Conservation (phyloP, 2,888 invertebrate genomes). For the Bedellia somnulentella region DNA sequence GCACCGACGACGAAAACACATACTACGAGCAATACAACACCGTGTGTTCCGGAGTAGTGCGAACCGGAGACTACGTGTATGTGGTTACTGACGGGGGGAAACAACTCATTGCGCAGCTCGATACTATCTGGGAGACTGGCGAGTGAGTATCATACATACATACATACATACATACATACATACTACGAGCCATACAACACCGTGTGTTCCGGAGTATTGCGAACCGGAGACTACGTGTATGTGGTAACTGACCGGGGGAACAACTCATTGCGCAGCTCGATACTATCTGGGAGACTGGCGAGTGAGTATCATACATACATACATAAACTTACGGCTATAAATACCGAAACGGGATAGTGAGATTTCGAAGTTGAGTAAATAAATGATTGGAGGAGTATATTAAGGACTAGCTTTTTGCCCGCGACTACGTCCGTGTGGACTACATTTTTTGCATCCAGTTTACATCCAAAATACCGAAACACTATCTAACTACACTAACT, state of each 20-base stretch:
- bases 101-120: constrained; percentile 90
- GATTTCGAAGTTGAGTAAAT: too few relatives aligned
- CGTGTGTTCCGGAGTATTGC: constrained; percentile 78
- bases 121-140: constrained; percentile 91
- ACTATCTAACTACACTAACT: too few relatives aligned
- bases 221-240: constrained; percentile 93
- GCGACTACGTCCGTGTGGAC: too few relatives aligned
- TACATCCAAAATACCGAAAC: too few relatives aligned
- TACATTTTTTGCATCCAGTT: too few relatives aligned
- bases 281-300: constrained; percentile 89
- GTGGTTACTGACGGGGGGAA: constrained; percentile 89
- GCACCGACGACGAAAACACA: constrained; percentile 74
- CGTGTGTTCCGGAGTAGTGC: constrained; percentile 78
- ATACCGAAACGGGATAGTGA: too few relatives aligned
- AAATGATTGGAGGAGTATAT: too few relatives aligned
- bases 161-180: too few relatives aligned
- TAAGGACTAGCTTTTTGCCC: too few relatives aligned
- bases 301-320: too few relatives aligned
- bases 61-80: constrained; percentile 93
- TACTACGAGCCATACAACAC: constrained; percentile 94
- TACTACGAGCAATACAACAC: constrained; percentile 94
- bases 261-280: constrained; percentile 93
- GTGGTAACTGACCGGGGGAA: constrained; percentile 87
- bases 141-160: constrained; percentile 68
- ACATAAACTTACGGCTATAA: too few relatives aligned